These are phyloP conservation scores for Coreius guichenoti DNA, from an alignment of 2,797 vertebrate species.

Conservation along the genomic window DNA sequence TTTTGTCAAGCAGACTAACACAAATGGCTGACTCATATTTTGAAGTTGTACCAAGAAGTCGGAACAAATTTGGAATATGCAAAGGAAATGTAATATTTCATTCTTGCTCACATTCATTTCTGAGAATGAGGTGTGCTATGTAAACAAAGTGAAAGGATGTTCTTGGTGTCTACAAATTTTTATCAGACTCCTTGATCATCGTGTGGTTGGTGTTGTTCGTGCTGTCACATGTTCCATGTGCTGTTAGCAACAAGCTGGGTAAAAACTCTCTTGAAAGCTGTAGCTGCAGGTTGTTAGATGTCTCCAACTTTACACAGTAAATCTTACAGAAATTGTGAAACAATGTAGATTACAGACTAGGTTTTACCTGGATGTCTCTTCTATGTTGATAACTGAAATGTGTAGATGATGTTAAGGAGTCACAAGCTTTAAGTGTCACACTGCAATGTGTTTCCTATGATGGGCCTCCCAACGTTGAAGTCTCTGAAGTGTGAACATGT, in stretches of 20 bases:
- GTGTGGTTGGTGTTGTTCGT: conserved; percentile 2
- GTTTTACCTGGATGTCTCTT: not conserved
- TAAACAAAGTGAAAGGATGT: conserved; percentile 29
- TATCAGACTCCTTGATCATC: conserved; percentile 31
- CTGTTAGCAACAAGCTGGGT: not conserved
- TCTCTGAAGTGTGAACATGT: conserved; percentile 67
- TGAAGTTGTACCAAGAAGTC: not conserved
- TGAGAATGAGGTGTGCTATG: not conserved
- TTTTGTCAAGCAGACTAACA: not conserved
- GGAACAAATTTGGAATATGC: not conserved
- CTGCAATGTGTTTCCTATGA: conserved; percentile 42
- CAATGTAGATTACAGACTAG: not conserved
- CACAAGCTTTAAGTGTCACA: conserved; percentile 9
- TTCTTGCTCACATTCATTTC: not conserved
- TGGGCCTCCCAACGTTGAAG: conserved; percentile 50
- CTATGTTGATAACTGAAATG: not conserved
- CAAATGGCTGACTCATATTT: not conserved
- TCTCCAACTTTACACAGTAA: not conserved
- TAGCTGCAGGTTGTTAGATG: not conserved
- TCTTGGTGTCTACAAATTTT: conserved; percentile 5
- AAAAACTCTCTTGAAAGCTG: not conserved
- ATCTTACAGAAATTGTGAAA: not conserved
- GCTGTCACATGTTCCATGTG: conserved; percentile 6
- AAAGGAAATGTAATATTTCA: not conserved
- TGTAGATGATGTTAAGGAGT: not conserved